Base-by-base conservation (phyloP, 2,113 vertebrate genomes). In the Lepisosteus osseus region DNA sequence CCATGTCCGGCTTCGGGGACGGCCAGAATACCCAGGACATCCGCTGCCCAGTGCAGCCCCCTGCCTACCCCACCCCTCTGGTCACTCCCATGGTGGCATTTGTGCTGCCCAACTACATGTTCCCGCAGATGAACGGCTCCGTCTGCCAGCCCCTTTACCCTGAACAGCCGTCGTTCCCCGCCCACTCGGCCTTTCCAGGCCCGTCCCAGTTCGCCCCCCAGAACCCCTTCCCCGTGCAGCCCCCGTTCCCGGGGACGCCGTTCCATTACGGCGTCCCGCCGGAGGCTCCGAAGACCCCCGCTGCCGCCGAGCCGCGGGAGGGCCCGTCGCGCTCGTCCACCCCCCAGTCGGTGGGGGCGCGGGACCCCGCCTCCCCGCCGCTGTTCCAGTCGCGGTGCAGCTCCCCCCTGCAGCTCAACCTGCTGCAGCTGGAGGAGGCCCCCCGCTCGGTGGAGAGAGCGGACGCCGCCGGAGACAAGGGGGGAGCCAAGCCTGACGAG, bases 321-420 rank as follows among this genome's bases (percentile, higher is more conserved):
- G 86, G 85, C 0, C 82, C 77, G 0, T 94, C 90, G 0, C 86
- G 86, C 1, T 92, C 92, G 15, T 92, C 91, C 70, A 93, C 90
- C 1, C 94, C 92, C 0, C 91, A 86, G 75, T 93, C 91, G 0
- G 3, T 78, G 0, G 86, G 81, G 7, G 85, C 81, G 7, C 78
- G 77, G 0, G 91, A 74, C 76, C 89, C 73, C 5, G 83, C 70
- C 44, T 95, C 96, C 0, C 95, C 94, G 0, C 92, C 92, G 0
- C 86, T 96, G 4, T 98, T 96, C 68, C 95, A 94, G 78, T 99
- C 97, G 0, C 89, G 93, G 0, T 95, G 95, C 84, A 98, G 96
- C 86, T 96, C 97, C 0, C 97, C 97, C 0, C 87, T 99, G 70
- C 95, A 96, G 80, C 91, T 96, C 69, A 97, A 98, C 67, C 91